Base-by-base conservation (phyloP, 2,888 invertebrate genomes). In the Didymodactylos carnosus region DNA sequence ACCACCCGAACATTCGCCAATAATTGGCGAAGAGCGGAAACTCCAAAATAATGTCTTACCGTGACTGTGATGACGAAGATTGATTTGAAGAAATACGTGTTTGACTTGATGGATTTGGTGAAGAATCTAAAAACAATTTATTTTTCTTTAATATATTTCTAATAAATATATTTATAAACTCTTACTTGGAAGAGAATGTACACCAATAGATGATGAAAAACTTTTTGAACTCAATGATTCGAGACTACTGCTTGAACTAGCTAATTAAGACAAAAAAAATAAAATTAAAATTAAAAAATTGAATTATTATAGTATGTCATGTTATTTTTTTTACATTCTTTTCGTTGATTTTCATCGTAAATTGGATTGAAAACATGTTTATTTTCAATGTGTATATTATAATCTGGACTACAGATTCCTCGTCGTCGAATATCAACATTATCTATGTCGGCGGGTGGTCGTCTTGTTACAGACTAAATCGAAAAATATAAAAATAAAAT, bases 341-440 rank as follows among this genome's bases (percentile, higher is more conserved):
- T 62, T 62, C 35, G 29, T 19, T n/a, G 8, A 35, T 35, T 62
- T 4, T 62, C 62, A n/a, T 62, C 62, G 0, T 19, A 14, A 29
- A 62, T 62, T 8, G 35, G 62, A 14, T 29, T 29, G n/a, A 62
- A 62, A 4, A 62, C 16, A 62, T 62, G 62, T n/a, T 62, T 62
- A 35, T 62, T 62, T 19, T 29, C 35, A 35, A 35, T 35, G 14
- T 49, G 69, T 2, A 73, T 70, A 35, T 73, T 25, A 51, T 49
- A 69, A 49, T 70, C 49, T 11, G 73, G 73, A 73, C 49, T 70
- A n/a, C 35, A 62, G 29, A 62, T 35, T 35, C 62, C 62, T 62
- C 62, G 62, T 62, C 62, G 62, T 10, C 62, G 29, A n/a, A 35
- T 35, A 62, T 62, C 62, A 35, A n/a, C n/a, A n/a, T n/a, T n/a